Base-by-base conservation (phyloP, 2,113 vertebrate genomes). In the Chlamydotis undulata region DNA sequence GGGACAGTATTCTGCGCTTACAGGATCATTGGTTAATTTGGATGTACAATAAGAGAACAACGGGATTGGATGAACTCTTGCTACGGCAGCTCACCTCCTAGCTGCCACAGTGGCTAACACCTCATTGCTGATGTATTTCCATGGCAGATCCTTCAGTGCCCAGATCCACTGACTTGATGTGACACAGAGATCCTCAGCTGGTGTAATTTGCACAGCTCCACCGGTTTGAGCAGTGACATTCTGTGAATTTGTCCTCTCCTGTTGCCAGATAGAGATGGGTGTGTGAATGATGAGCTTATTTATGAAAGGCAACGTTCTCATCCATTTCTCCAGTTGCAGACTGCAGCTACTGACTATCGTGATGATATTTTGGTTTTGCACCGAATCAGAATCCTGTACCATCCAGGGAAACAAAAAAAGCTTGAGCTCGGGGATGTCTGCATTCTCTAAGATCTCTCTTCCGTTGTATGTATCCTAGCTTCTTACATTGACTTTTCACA, bases 401-500 rank as follows among this genome's bases (percentile, higher is more conserved):
- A 55, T 16, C 37, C 25, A 39, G 31, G 57, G 35, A 60, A 91
- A 82, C 10, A 41, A 53, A 78, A 90, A 90, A 70, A 35, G 19
- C 24, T 82, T 17, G 57, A 92, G 50, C 52, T 60, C 26, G 4
- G 14, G 29, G 14, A 59, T 84, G 22, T 65, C 78, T 89, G 63
- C 63, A 26, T 33, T 90, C 28, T 50, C 49, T 56, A 26, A 85
- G 69, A 8, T 83, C 52, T 61, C 45, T 69, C 83, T 67, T 81
- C 47, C n/a, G 43, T 24, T 94, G 43, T 85, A 89, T 83, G 79
- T 87, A 94, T 87, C 57, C 79, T 83, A 73, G 50, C 81, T 93
- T 90, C 92, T 85, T 77, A 88, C 94, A 96, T 19, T 92, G 96
- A 94, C 92, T 95, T 96, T 94, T 94, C 95, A 85, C 83, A 91